Base-by-base conservation (phyloP, 1,140 invertebrate genomes). In the Scaptomyza montana region DNA sequence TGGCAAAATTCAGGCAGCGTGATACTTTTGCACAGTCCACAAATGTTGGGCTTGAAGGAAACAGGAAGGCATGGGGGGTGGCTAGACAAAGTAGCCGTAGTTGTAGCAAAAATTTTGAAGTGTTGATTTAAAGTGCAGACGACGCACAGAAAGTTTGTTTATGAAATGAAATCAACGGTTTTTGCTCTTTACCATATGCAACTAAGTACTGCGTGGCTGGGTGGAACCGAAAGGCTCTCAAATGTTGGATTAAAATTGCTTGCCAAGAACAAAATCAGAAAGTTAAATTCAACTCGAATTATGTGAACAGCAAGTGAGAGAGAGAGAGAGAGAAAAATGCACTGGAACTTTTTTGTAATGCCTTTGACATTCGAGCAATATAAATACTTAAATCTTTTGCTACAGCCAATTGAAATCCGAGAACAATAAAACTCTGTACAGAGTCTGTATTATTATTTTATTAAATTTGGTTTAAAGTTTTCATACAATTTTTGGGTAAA, bases 121-220 rank as follows among this genome's bases (percentile, higher is more conserved):
- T 89, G 86, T 80, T 80, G 80, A 73, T 68, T 89, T 77, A 78
- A 85, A 89, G 65, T 72, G 49, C 13, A 12, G 61, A 65, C 62
- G 60, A 66, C 56, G 74, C 39, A 56, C 74, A 33, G 43, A 82
- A 89, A 74, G 56, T 87, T 87, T 79, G 68, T 55, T 66, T 55
- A 43, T 25, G 49, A 53, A 86, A 89, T 77, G 59, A 79, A 89
- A 89, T 74, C 53, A 87, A 71, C 61, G 74, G 43, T 55, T 68
- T 55, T 71, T 63, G 30, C 30, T 50, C 33, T 49, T 53, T 59
- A 33, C 28, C 30, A 41, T 3, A 66, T 62, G 59, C 8, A 33
- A 68, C 54, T 41, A 10, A 5, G 16, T 8, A 50, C 47, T 12
- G 12, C 39, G 39, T 43, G 39, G 5, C 3, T n/a, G 30, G 41